These are phyloP conservation scores for Alfaro cultratus DNA, from an alignment of 2,797 vertebrate genomes.

Conservation along the genomic window DNA sequence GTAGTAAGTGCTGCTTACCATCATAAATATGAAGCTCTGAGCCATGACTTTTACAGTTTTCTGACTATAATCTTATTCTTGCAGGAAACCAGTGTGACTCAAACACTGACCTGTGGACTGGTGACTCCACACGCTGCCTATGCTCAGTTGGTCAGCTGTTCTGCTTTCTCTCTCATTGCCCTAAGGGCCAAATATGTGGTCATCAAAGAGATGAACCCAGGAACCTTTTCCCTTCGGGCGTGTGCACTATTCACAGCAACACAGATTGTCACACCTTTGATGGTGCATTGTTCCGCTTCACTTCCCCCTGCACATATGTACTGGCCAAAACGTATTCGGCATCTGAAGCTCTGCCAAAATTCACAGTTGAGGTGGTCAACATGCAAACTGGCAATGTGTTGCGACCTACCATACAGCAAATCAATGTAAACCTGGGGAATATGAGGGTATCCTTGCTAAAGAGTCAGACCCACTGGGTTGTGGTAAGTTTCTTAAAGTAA, in stretches of 20 bases:
- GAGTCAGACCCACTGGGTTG: conserved; percentile 69
- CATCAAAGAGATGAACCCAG: conserved; percentile 44
- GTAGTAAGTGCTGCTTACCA: conserved; percentile 69
- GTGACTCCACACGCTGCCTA: conserved; percentile 80
- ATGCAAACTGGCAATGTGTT: conserved; percentile 68
- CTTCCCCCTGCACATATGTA: conserved; percentile 82
- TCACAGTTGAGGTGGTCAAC: conserved; percentile 82
- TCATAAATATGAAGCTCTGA: not conserved
- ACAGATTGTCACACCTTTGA: conserved; percentile 86
- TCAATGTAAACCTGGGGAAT: conserved; percentile 69
- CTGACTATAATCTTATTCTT: not conserved
- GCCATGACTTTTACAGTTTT: not conserved
- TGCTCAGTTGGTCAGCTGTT: conserved; percentile 65
- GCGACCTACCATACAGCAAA: conserved; percentile 71
- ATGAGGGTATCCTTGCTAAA: conserved; percentile 76
- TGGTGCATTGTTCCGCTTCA: conserved; percentile 79
- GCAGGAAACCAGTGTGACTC: conserved; percentile 81
- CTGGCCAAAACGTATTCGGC: conserved; percentile 81
- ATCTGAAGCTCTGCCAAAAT: conserved; percentile 69
- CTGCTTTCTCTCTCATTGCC: conserved; percentile 75
- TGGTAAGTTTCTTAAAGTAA: conserved; percentile 75
- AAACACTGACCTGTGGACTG: conserved; percentile 79
- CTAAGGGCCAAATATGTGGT: conserved; percentile 69
- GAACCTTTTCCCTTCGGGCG: conserved; percentile 64
- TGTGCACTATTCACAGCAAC: conserved; percentile 79